A percentile compares a stretch with the other conserved stretches of the same genome.
These are phyloP conservation scores for Tachycineta bicolor DNA, from an alignment of 2,113 vertebrate genomes.

Conservation along the genomic window DNA sequence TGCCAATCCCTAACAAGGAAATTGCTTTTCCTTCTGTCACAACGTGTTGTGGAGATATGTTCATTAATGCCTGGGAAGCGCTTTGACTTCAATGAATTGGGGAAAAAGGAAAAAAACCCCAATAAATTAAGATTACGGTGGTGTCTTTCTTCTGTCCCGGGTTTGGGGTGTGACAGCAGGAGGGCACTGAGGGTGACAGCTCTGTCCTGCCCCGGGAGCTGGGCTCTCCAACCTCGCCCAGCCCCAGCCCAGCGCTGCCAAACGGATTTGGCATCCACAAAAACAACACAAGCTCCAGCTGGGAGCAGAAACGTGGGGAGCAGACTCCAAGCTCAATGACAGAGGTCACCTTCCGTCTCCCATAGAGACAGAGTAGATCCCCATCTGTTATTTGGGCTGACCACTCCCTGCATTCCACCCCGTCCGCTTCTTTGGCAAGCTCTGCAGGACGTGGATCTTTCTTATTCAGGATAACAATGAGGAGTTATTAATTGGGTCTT, in stretches of 20 bases:
- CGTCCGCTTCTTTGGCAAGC: slow-evolving; percentile 53
- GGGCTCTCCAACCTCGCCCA: neutral
- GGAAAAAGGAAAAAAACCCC: neutral
- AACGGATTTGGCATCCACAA: neutral
- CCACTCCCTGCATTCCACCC: slow-evolving; percentile 69
- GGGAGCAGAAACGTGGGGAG: slow-evolving; percentile 29
- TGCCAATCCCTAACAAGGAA: slow-evolving; percentile 58
- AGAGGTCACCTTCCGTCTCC: slow-evolving; percentile 71
- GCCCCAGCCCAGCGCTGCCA: neutral
- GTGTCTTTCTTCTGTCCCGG: neutral
- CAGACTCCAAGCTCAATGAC: slow-evolving; percentile 51
- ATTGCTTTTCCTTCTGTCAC: slow-evolving; percentile 65
- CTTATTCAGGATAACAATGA: slow-evolving; percentile 66
- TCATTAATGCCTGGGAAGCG: slow-evolving; percentile 62
- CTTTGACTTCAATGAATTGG: neutral
- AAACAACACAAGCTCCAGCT: neutral
- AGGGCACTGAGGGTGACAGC: neutral
- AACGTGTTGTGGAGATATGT: neutral
- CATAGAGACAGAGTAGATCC: slow-evolving; percentile 66
- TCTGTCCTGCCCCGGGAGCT: neutral
- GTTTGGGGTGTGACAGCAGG: neutral
- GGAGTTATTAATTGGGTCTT: slow-evolving; percentile 57
- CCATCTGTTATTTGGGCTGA: slow-evolving; percentile 71
- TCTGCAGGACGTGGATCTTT: slow-evolving; percentile 62
- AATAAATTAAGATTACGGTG: neutral